Evolutionary conservation across 2,797 vertebrate species (phyloP).

Genomic region (Ibycter americanus): DNA sequence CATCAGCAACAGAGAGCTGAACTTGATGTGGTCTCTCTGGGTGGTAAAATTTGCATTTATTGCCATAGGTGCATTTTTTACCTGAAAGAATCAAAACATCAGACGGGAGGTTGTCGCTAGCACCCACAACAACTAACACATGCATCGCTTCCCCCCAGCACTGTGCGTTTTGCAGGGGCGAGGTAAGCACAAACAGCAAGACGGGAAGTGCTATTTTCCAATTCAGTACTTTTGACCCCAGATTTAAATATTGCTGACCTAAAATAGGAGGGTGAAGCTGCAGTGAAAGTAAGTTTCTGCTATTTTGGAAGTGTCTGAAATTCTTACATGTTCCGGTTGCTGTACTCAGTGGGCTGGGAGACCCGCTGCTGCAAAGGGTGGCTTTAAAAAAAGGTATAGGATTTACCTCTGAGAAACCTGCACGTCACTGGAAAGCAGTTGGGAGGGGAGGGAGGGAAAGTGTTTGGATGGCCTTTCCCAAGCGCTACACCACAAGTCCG

Average conservation of each 20-base stretch:
- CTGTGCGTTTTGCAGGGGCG: not conserved
- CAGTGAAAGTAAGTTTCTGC: not conserved
- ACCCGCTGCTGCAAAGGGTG: not conserved
- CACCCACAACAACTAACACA: fast-evolving
- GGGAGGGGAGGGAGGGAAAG: not conserved
- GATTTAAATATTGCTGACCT: not conserved
- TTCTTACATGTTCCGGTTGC: not conserved
- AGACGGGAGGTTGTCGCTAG: not conserved
- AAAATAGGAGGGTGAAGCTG: not conserved
- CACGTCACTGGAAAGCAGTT: fast-evolving
- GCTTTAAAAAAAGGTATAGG: not conserved
- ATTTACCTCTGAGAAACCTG: not conserved
- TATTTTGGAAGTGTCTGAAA: not conserved
- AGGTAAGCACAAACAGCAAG: not conserved
- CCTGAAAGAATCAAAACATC: conserved; percentile 69
- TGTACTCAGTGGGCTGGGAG: not conserved
- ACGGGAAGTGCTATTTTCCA: not conserved
- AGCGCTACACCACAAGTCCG: not conserved
- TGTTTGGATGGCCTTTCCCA: not conserved
- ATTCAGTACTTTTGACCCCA: not conserved
- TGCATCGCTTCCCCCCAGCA: not conserved
- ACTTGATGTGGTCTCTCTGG: conserved; percentile 81
- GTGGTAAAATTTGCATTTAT: conserved; percentile 92
- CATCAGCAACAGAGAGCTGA: conserved; percentile 87
- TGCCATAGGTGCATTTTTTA: conserved; percentile 91